These are phyloP conservation scores for Nymphicus hollandicus DNA, from an alignment of 2,113 vertebrate genomes.

Conservation along the genomic window DNA sequence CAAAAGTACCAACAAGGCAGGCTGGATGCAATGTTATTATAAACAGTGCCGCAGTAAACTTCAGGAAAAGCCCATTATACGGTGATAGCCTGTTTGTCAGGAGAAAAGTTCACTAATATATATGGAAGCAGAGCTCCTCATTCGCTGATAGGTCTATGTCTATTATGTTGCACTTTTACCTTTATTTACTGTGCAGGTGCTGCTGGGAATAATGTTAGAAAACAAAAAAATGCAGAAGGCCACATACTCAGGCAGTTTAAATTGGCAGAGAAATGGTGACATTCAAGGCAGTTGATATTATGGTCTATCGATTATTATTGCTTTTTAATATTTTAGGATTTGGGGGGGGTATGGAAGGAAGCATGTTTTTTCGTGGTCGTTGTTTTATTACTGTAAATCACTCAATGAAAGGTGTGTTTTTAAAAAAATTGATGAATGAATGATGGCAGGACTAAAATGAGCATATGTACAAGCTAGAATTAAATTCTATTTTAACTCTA, in stretches of 20 bases:
- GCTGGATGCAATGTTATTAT: constrained; percentile 74
- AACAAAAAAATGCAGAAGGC: neutral
- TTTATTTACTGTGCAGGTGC: constrained; percentile 60
- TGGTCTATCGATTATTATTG: neutral
- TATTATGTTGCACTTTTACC: constrained; percentile 57
- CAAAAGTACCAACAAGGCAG: constrained; percentile 71
- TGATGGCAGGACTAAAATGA: neutral
- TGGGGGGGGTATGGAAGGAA: neutral
- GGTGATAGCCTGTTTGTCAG: constrained; percentile 63
- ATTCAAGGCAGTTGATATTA: neutral
- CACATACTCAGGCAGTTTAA: neutral
- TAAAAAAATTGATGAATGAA: neutral
- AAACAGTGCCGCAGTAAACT: constrained; percentile 70
- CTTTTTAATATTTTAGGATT: constrained; percentile 20
- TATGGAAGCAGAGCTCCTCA: constrained; percentile 45
- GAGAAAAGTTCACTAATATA: constrained; percentile 64
- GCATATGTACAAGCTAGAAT: neutral
- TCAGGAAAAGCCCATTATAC: constrained; percentile 69
- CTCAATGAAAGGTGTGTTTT: constrained; percentile 5
- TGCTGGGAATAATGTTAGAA: constrained; percentile 42
- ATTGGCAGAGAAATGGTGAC: neutral
- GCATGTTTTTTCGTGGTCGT: neutral
- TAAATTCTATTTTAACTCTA: constrained; percentile 28
- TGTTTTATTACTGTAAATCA: neutral
- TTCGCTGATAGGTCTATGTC: neutral